Conservation (phyloP, 2,113 vertebrate genomes). For the Ciconia maguari region DNA sequence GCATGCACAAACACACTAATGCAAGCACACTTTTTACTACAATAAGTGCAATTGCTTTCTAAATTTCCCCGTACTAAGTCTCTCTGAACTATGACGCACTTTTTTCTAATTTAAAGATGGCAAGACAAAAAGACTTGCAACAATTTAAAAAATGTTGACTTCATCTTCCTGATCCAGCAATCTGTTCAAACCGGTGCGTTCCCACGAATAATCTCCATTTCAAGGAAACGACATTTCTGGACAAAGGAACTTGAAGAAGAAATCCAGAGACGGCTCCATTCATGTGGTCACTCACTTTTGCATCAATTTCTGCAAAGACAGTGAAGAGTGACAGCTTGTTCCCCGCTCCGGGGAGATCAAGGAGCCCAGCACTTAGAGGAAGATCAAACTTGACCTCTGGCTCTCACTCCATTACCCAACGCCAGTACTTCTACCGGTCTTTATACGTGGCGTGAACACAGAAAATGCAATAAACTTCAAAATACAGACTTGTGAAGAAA, state of each 20-base stretch:
- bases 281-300: neutral
- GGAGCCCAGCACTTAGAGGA: neutral
- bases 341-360: neutral
- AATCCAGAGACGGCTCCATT: neutral
- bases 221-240: neutral
- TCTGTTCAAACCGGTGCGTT: fast-evolving
- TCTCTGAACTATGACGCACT: fast-evolving
- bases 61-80: neutral
- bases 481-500: neutral
- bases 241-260: neutral
- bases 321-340: neutral
- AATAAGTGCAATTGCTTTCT: fast-evolving
- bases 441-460: neutral
- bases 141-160: neutral
- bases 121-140: neutral
- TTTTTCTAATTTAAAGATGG: neutral
- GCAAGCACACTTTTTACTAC: neutral
- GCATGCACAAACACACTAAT: neutral
- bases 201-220: neutral
- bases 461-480: neutral
- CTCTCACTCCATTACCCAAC: neutral
- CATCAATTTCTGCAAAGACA: neutral
- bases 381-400: conserved; percentile 24
- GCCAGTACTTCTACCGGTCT: neutral
- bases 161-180: neutral